Evolutionary conservation across 2,113 vertebrate species (phyloP).

Genomic region (Sorex fumeus): DNA sequence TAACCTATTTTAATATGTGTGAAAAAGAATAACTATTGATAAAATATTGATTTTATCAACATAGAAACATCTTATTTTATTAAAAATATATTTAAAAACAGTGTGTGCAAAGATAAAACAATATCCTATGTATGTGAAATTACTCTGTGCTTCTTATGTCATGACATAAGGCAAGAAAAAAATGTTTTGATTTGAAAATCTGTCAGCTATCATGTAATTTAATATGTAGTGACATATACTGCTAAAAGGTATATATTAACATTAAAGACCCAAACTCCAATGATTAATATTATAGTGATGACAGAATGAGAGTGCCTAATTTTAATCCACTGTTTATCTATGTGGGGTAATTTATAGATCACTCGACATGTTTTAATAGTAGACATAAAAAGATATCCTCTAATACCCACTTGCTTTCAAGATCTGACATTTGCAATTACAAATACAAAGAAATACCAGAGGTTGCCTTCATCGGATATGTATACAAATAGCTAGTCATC

Average conservation of each 20-base stretch:
- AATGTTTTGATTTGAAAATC: constrained; percentile 91
- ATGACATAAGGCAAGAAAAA: constrained; percentile 87
- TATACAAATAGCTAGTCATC: constrained; percentile 88
- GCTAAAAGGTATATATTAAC: constrained; percentile 91
- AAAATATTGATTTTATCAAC: not conserved
- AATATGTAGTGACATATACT: constrained; percentile 88
- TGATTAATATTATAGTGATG: constrained; percentile 91
- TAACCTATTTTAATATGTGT: constrained; percentile 1
- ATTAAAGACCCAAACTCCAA: constrained; percentile 89
- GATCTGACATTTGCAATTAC: constrained; percentile 89
- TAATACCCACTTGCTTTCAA: constrained; percentile 86
- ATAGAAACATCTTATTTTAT: constrained; percentile 3
- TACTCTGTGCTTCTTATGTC: constrained; percentile 86
- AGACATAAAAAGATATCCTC: constrained; percentile 89
- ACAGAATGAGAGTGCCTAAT: constrained; percentile 90
- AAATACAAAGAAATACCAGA: constrained; percentile 85
- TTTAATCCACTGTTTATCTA: constrained; percentile 93
- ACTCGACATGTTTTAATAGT: constrained; percentile 93
- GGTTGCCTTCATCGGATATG: constrained; percentile 88
- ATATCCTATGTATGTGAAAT: constrained; percentile 75
- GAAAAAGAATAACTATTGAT: constrained; percentile 39
- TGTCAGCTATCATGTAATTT: constrained; percentile 91
- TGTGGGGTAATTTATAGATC: constrained; percentile 91
- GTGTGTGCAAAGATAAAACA: constrained; percentile 76
- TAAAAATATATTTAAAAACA: constrained; percentile 73